A percentile compares a stretch with the other conserved stretches of the same genome.
Evolutionary conservation across 2,113 vertebrate species (phyloP).

Genomic region (Muntiacus muntjak): DNA sequence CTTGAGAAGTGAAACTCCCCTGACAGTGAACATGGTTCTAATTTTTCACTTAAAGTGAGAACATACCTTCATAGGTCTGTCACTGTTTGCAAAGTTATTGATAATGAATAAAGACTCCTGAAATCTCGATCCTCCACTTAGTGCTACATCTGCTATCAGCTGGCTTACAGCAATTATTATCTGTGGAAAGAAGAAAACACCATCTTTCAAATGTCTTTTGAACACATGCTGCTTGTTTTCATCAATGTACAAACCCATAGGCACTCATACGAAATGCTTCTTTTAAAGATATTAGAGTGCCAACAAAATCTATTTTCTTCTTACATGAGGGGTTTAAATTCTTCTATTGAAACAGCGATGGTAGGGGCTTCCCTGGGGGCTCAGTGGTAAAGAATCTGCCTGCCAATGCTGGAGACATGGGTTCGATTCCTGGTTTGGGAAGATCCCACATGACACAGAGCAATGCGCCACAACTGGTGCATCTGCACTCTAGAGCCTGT

Average conservation of each 20-base stretch:
- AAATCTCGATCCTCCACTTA: constrained; percentile 94
- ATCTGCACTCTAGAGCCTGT: neutral
- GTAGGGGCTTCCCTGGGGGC: neutral
- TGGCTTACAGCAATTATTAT: constrained; percentile 99
- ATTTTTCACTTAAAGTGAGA: neutral
- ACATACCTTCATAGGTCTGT: constrained; percentile 96
- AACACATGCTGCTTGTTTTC: neutral
- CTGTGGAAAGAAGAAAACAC: constrained; percentile 75
- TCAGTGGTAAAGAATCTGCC: neutral
- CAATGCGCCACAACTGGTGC: neutral
- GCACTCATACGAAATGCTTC: neutral
- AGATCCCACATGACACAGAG: neutral
- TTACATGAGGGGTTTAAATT: neutral
- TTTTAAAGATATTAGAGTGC: neutral
- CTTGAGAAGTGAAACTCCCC: neutral
- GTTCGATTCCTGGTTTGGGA: neutral
- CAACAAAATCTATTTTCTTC: neutral
- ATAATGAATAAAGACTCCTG: constrained; percentile 98
- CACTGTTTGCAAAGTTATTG: constrained; percentile 99
- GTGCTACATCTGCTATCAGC: constrained; percentile 94
- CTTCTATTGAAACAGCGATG: neutral
- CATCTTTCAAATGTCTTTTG: constrained; percentile 25
- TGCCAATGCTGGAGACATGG: neutral
- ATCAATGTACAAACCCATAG: neutral
- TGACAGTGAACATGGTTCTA: neutral